phyloP scores from a whole-genome alignment of 2,797 vertebrate species.

The Gallinago nigripennis region DNA sequence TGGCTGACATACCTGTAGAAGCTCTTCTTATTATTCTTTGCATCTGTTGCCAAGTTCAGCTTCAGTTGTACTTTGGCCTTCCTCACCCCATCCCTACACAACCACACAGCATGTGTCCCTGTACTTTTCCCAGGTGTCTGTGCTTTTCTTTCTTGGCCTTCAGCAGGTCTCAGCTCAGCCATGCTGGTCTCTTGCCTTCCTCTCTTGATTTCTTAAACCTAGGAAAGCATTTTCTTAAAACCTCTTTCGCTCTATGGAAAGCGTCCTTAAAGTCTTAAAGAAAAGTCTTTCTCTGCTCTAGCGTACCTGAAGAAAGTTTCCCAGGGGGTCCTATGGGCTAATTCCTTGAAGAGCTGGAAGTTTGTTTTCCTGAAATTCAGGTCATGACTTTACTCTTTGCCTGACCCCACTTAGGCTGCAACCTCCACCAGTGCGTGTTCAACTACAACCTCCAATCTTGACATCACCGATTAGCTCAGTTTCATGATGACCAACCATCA shows the following conservation, averaged over 20 bases:
- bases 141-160: not conserved
- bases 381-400: not conserved
- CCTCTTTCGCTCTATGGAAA: not conserved
- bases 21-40: not conserved
- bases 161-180: not conserved
- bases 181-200: not conserved
- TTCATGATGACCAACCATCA: not conserved
- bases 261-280: not conserved
- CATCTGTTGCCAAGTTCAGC: not conserved
- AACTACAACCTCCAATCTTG: not conserved
- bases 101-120: not conserved
- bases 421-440: not conserved
- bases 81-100: not conserved
- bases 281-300: not conserved
- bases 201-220: not conserved
- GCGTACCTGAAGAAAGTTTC: not conserved
- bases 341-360: not conserved
- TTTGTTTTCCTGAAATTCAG: not conserved
- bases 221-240: not conserved
- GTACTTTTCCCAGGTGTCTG: too few species aligned
- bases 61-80: not conserved
- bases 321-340: not conserved
- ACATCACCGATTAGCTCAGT: not conserved
- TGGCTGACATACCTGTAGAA: not conserved
- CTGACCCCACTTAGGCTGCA: not conserved